Evolutionary conservation across 2,888 invertebrate genomes (phyloP).

Genomic region (Apamea epomidion): DNA sequence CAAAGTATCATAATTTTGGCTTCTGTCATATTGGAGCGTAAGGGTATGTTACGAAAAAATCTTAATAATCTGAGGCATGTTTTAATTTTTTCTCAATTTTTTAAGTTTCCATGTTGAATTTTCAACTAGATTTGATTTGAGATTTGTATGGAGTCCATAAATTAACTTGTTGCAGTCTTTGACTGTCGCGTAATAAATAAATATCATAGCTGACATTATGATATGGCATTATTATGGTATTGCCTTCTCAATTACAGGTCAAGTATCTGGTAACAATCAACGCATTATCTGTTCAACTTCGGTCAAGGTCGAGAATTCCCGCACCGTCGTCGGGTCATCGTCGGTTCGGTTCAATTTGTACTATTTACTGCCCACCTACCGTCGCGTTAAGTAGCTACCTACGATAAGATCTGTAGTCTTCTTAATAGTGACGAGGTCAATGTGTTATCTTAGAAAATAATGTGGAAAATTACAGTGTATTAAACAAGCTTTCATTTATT

Average conservation of each 20-base stretch:
- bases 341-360: slow-evolving; percentile 70
- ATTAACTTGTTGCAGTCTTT: not conserved
- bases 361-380: slow-evolving; percentile 73
- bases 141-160: not conserved
- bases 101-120: too few species aligned
- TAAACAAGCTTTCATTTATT: slow-evolving; percentile 26
- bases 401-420: slow-evolving; percentile 40
- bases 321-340: slow-evolving; percentile 53
- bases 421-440: slow-evolving; percentile 15
- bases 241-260: slow-evolving; percentile 56
- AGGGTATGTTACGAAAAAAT: not conserved
- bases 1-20: not conserved
- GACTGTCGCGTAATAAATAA: slow-evolving; percentile 10
- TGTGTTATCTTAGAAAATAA: slow-evolving; percentile 28
- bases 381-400: slow-evolving; percentile 60
- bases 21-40: not conserved
- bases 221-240: slow-evolving; percentile 38
- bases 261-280: slow-evolving; percentile 62
- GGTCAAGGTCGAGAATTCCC: slow-evolving; percentile 68
- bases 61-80: not conserved
- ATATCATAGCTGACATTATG: slow-evolving; percentile 19
- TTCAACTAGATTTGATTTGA: not conserved
- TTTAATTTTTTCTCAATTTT: not conserved
- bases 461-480: slow-evolving; percentile 3
- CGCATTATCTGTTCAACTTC: slow-evolving; percentile 56